A percentile compares a stretch with the other conserved stretches of the same genome.
Evolutionary conservation across 1,140 invertebrate genomes (phyloP).

Genomic region (Atopsyche davidsoni): DNA sequence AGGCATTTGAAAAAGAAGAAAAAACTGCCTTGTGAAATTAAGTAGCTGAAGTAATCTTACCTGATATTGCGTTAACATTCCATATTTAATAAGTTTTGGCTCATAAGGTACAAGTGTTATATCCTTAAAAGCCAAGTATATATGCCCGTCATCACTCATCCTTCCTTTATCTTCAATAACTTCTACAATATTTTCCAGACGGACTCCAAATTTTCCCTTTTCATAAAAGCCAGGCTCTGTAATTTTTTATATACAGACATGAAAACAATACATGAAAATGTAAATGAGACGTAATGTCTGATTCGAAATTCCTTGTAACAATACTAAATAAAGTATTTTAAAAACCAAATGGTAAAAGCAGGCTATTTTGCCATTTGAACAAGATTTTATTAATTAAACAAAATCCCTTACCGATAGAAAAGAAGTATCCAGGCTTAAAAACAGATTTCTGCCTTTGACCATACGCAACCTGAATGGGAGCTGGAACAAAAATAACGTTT

Average conservation of each 20-base stretch:
- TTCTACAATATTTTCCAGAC: slow-evolving; percentile 88
- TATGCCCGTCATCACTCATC: slow-evolving; percentile 41
- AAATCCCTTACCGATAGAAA: slow-evolving; percentile 71
- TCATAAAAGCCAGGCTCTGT: slow-evolving; percentile 77
- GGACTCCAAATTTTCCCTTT: slow-evolving; percentile 79
- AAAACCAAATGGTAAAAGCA: too few species aligned
- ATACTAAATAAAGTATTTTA: too few species aligned
- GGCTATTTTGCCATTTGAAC: too few species aligned
- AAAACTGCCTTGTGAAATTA: background rate
- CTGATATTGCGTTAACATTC: slow-evolving; percentile 68
- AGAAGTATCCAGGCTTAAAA: slow-evolving; percentile 77
- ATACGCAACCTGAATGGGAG: slow-evolving; percentile 63
- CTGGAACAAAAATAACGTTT: slow-evolving; percentile 43
- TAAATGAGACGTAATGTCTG: too few species aligned
- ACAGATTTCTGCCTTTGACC: slow-evolving; percentile 47
- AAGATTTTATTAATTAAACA: too few species aligned
- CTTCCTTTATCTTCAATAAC: slow-evolving; percentile 56
- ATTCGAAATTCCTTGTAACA: too few species aligned
- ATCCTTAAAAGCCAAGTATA: slow-evolving; percentile 68
- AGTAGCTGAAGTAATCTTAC: slow-evolving; percentile 41
- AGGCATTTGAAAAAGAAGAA: slow-evolving; percentile 8
- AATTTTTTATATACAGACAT: too few species aligned
- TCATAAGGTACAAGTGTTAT: slow-evolving; percentile 91
- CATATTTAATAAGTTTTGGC: slow-evolving; percentile 77
- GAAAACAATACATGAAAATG: too few species aligned